Evolutionary conservation across 2,113 vertebrate species (phyloP).

Genomic region (Turdus rufiventris): DNA sequence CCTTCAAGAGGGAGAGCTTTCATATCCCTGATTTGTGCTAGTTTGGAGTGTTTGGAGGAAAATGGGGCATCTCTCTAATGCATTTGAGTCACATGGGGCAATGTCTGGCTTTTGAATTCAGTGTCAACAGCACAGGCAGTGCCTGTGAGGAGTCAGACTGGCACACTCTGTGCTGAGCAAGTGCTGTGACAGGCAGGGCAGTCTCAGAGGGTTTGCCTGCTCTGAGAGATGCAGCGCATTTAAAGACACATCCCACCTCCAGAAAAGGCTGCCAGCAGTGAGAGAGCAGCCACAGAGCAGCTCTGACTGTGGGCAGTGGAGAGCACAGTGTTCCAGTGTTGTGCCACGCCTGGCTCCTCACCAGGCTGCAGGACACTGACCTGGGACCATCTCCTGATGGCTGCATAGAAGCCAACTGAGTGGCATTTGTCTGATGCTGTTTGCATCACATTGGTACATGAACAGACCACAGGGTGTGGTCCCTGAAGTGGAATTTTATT

Average conservation of each 20-base stretch:
- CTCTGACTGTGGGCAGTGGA: not conserved
- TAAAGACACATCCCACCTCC: not conserved
- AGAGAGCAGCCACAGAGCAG: not conserved
- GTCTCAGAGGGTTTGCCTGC: not conserved
- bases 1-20: not conserved
- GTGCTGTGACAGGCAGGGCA: not conserved
- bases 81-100: not conserved
- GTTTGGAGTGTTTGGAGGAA: not conserved
- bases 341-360: not conserved
- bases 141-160: not conserved
- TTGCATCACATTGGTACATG: not conserved
- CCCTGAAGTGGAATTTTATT: not conserved
- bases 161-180: not conserved
- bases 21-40: not conserved
- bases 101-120: not conserved
- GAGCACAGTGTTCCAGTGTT: not conserved
- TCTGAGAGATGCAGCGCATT: not conserved
- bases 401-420: not conserved
- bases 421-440: not conserved
- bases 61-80: not conserved
- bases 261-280: not conserved
- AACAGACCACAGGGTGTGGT: rapidly evolving
- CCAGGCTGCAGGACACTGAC: not conserved
- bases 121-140: not conserved
- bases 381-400: not conserved